Evolutionary conservation across 2,888 invertebrate species (phyloP), one percentile per base, ranked within the genome.

Genomic region (Phengaris arion): DNA sequence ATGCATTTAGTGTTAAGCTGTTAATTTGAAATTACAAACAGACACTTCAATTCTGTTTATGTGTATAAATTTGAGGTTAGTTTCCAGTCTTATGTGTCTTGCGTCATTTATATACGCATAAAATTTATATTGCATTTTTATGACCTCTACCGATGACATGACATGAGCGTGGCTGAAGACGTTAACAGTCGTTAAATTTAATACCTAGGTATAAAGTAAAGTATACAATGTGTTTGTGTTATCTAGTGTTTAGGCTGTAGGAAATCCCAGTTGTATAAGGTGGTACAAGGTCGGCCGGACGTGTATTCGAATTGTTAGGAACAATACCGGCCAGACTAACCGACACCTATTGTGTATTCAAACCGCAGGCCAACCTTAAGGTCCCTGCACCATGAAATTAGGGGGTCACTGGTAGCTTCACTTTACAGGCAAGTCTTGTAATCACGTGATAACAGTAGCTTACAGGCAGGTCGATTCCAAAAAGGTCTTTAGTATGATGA

Each of bases 231-330:
- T 22, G n/a, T 69, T 48, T 6, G 48, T 69, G 48, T 70, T 64
- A 22, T 64, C 64, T 22, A 64, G 64, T 22, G 10, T 64, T 52
- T 70, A 22, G 70, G 51, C 54, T 54, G 52, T 54, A 52, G 72
- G 52, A 72, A 72, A 72, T 72, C 72, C 52, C 52, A 51, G 54
- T 54, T 54, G 35, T 52, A 72, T 35, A 54, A 72, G 72, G 72
- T 12, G 68, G 45, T 35, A 72, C 72, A 72, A 72, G 72, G 72
- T 54, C 35, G 72, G 12, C 72, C 72, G 72, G 72, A 72, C 54
- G 72, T 54, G 72, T 72, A 35, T 52, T 52, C 45, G 72, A 54
- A 52, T 52, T 52, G 54, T 13, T 8, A 52, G 72, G 72, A 72
- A 72, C 72, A 72, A 52, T 72, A 54, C 51, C 1, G 9, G 22